Conservation (phyloP, 2,888 invertebrate genomes). For the Cosmopolites sordidus region DNA sequence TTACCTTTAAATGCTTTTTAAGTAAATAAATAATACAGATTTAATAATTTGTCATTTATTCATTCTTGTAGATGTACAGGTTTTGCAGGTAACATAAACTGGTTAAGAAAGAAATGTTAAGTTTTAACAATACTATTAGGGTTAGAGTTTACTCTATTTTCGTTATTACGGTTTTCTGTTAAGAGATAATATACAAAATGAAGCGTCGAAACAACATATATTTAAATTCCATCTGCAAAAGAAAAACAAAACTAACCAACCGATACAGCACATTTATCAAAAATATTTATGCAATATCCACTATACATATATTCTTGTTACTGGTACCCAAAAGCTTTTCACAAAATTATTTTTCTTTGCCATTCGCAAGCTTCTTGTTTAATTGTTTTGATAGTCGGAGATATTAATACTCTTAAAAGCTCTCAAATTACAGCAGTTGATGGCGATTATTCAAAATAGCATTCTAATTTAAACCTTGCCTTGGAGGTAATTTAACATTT, state of each 20-base stretch:
- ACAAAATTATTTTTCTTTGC: conserved; percentile 3
- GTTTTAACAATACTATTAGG: no score
- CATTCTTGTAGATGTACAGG: no score
- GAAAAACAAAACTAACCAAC: background rate
- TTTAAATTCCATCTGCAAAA: no score
- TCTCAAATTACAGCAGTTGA: conserved; percentile 8
- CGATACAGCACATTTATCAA: background rate
- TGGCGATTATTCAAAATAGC: background rate
- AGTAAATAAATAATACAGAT: no score
- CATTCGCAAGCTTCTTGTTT: conserved; percentile 10
- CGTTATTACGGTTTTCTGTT: no score
- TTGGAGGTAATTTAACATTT: background rate
- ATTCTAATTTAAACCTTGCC: background rate
- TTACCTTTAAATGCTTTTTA: no score
- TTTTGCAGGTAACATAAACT: no score
- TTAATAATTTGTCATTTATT: no score
- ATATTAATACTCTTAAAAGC: conserved; percentile 18
- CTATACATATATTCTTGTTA: background rate
- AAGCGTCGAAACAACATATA: no score
- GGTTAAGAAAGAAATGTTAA: no score
- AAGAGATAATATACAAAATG: no score
- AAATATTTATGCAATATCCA: background rate
- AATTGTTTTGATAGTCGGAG: conserved; percentile 11
- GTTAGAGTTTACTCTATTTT: no score
- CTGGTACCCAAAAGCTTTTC: background rate